Base-by-base conservation (phyloP, 1,140 invertebrate species). In the Phocides pigmalion region DNA sequence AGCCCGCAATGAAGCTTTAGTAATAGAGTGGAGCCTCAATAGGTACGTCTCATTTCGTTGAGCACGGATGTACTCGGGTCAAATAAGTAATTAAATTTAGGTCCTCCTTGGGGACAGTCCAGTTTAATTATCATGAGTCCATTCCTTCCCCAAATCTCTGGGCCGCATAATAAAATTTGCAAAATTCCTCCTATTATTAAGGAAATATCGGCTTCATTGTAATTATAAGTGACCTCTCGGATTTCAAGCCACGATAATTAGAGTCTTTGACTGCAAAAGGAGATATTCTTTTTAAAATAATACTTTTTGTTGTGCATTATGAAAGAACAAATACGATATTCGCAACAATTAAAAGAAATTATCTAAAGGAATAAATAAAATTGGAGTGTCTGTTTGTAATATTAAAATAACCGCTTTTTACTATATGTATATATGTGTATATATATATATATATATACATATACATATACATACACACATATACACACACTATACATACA, bases 61-160 rank as follows among this genome's bases (percentile, higher is more conserved):
- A 20, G 28, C 56, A 61, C 44, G 42, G 28, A 37, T 17, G 9
- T 61, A 32, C 58, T 19, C 58, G 72, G 71, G 71, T 77, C 78
- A 74, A 81, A 78, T 76, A 78, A 72, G 70, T 76, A 78, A 81
- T 74, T 78, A 69, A 74, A 76, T 78, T 72, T 72, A 74, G 72
- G 67, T 66, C 14, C 28, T 41, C 72, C 58, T 72, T 6, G 1
- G 65, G 72, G 77, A 68, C 53, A 51, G 62, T 61, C 58, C 44
- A 53, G 65, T 70, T 76, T 74, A 72, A 78, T 69, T 70, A 70
- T 72, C 68, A 70, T 68, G 65, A 74, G 59, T 68, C 42, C 47
- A 70, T 64, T 56, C 62, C 46, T 62, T 64, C 22, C 56, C 54
- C 42, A 71, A 70, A 70, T 72, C 64, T 66, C 54, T 51, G 50